Base-by-base conservation (phyloP, 1,140 invertebrate genomes). In the Hormaphis cornu region DNA sequence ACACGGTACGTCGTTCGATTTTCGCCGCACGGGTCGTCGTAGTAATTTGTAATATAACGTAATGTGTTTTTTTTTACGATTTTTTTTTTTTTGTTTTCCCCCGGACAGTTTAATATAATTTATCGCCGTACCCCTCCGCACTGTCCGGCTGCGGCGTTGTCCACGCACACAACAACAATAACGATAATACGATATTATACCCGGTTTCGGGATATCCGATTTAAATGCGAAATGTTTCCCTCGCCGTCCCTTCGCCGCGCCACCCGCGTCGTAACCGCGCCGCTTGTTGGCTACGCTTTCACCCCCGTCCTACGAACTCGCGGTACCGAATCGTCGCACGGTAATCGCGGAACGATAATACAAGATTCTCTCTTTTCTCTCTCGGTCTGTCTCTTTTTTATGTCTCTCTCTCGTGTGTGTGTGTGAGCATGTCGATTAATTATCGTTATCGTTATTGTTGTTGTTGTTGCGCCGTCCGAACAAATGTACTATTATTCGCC, bases 201-300 rank as follows among this genome's bases (percentile, higher is more conserved):
- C 61, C 28, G 28, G 42, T 42, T 18, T 63, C 40, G 42, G 61
- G 28, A 66, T 48, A 50, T 66, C 61, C 61, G 61, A 66, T 66
- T 50, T 66, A 48, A 66, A 66, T 66, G 40, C 61, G 61, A 48
- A 66, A 66, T 46, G 61, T 48, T 48, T 44, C 33, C 61, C 33
- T 35, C 46, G 22, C 24, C 24, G 7, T 1, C 24, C n/a, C 9
- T n/a, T 9, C 35, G 0, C n/a, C n/a, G 9, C 56, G 12, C 37
- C 37, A 26, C n/a, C 37, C 33, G 7, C 8, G 14, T 18, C 53
- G 53, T 14, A 22, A 28, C 48, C 48, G 18, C 48, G 12, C 24
- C 24, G 6, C 20, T 58, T 5, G 2, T 24, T 5, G 1, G 2
- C 3, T 50, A n/a, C 56, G 22, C 18, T 33, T 37, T 22, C 30